Percentiles rank a stretch among this genome's conserved stretches.
These are phyloP conservation scores for Steromphala cineraria DNA, from an alignment of 2,888 invertebrate species.

Conservation along the genomic window DNA sequence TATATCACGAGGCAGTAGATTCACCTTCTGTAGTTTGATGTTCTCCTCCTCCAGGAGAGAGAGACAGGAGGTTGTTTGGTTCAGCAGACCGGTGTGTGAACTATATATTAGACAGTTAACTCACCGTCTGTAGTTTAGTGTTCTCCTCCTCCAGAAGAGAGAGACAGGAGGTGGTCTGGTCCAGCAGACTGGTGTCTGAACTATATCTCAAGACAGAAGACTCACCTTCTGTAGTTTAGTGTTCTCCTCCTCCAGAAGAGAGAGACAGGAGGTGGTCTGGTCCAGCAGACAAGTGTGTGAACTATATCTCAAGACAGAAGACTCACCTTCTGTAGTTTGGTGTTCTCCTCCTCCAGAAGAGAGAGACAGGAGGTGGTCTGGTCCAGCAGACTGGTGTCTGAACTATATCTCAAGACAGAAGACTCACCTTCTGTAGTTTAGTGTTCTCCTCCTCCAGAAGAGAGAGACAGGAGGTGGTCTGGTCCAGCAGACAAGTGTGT, in stretches of 20 bases:
- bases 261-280: constrained; percentile 60
- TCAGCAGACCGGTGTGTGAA: constrained; percentile 57
- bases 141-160: constrained; percentile 68
- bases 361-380: constrained; percentile 62
- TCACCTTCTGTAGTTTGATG: constrained; percentile 63
- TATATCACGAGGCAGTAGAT: not conserved
- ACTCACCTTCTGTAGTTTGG: constrained; percentile 63
- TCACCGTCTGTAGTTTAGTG: constrained; percentile 63
- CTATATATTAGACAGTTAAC: constrained; percentile 29
- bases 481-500: too few species aligned
- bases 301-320: too few species aligned
- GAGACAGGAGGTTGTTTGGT: constrained; percentile 63
- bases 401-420: too few species aligned
- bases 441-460: constrained; percentile 68
- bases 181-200: constrained; percentile 57
- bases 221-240: constrained; percentile 63
- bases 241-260: constrained; percentile 69
- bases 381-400: too few species aligned
- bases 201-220: constrained; percentile 21
- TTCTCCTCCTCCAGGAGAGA: constrained; percentile 68
- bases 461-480: too few species aligned
- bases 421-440: constrained; percentile 62
- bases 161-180: constrained; percentile 63
- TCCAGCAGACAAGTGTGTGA: too few species aligned
- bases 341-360: constrained; percentile 68